Conservation (phyloP, 2,888 invertebrate species). For the Netelia inedita region DNA sequence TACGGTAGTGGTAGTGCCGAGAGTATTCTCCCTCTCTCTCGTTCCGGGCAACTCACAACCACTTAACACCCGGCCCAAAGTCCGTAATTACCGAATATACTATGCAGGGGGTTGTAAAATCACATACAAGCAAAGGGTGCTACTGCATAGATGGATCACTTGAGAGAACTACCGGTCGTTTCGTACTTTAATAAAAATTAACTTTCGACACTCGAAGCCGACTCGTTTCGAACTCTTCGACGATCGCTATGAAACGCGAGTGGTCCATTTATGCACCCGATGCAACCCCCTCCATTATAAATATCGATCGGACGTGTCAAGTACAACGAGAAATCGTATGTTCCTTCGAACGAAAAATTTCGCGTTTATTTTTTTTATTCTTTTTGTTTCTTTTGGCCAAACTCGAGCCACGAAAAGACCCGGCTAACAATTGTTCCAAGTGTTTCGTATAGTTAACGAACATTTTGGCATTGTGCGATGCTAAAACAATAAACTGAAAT, state of each 20-base stretch:
- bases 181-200: too few species aligned
- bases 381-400: background rate
- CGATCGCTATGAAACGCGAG: too few species aligned
- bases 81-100: conserved; percentile 62
- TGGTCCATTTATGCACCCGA: too few species aligned
- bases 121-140: background rate
- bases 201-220: too few species aligned
- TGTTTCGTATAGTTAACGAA: conserved; percentile 43
- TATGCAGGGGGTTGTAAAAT: background rate
- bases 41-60: conserved; percentile 42
- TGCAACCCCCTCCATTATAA: background rate
- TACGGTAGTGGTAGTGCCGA: conserved; percentile 9
- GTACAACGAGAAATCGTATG: conserved; percentile 38
- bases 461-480: conserved; percentile 1
- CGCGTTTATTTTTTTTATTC: conserved; percentile 4
- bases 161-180: too few species aligned
- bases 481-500: conserved; percentile 3
- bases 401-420: background rate
- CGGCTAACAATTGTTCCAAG: conserved; percentile 38
- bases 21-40: background rate
- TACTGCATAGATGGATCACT: too few species aligned
- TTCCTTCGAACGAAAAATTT: conserved; percentile 37
- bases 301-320: background rate
- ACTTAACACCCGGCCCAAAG: conserved; percentile 54
- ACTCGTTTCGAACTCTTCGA: too few species aligned